Evolutionary conservation across 2,888 invertebrate species (phyloP), one percentile per base, ranked within the genome.

Genomic region (Spicauda simplicius): DNA sequence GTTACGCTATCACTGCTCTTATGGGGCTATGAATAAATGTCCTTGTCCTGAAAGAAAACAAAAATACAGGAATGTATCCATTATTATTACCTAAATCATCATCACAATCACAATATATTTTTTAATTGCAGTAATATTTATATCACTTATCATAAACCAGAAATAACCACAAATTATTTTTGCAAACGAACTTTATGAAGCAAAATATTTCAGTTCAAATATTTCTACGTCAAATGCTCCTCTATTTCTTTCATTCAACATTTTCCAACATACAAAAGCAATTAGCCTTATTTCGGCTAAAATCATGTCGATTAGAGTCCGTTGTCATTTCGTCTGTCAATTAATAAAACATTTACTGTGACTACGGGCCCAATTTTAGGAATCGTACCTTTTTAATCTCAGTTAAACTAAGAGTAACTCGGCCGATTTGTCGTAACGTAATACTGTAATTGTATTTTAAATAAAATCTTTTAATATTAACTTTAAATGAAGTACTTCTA

Each of bases 291-390:
- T 52, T 58, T 58, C 57, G 12, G 37, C 14, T 20, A 59, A 53
- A 59, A 30, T 63, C 65, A 41, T 59, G 33, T 58, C 65, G 58
- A 62, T 64, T 56, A 64, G 65, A 70, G 33, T 55, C 58, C 60
- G 70, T 66, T 59, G 69, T 69, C 69, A 53, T 41, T 70, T 30
- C 41, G 64, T 66, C 60, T 69, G 70, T 70, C 69, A 72, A 70
- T 70, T 69, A 61, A 48, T 61, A 61, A 55, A 54, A 54, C 53
- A 65, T 54, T 54, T 53, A 54, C 45, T 56, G 48, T 8, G 53
- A 57, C 57, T 41, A 37, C 16, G 54, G 53, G 7, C 25, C 25
- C 54, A 20, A 54, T 54, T 53, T 53, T 37, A 62, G 50, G 37
- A 37, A 60, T 56, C 33, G 58, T 53, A 52, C 54, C 58, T 7